These are phyloP conservation scores for Stenodema calcarata DNA, from an alignment of 2,888 invertebrate species.

Conservation along the genomic window DNA sequence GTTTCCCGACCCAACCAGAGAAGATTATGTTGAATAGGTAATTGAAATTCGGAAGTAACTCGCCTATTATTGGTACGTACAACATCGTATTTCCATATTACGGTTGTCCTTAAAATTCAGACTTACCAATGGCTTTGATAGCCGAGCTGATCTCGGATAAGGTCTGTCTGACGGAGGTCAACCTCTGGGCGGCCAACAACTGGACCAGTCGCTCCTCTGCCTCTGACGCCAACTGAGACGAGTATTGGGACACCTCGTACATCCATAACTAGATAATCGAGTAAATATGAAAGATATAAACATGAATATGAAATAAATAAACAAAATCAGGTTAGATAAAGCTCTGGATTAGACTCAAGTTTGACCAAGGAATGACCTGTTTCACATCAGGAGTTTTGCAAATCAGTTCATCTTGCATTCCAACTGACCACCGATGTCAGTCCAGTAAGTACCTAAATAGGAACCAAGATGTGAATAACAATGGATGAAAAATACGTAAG, in stretches of 20 bases:
- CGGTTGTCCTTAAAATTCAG: neutral
- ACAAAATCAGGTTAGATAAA: no score
- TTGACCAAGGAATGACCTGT: no score
- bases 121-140: constrained; percentile 32
- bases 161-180: constrained; percentile 17
- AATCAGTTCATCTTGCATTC: no score
- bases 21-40: no score
- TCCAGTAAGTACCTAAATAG: no score
- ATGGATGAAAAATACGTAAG: no score
- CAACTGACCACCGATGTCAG: no score
- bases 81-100: neutral
- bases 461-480: no score
- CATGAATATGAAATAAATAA: neutral
- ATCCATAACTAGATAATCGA: constrained; percentile 16
- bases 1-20: no score
- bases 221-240: constrained; percentile 11
- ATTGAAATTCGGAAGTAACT: no score
- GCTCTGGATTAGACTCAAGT: no score
- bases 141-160: constrained; percentile 24
- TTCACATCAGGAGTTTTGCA: no score
- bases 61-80: neutral
- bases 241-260: constrained; percentile 30
- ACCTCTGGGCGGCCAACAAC: constrained; percentile 17
- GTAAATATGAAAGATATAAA: neutral
- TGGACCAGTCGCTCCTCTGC: neutral